Percentiles rank a stretch among this genome's conserved stretches.
These are phyloP conservation scores for Lucinisca nassula DNA, from an alignment of 2,888 invertebrate species.

Conservation along the genomic window DNA sequence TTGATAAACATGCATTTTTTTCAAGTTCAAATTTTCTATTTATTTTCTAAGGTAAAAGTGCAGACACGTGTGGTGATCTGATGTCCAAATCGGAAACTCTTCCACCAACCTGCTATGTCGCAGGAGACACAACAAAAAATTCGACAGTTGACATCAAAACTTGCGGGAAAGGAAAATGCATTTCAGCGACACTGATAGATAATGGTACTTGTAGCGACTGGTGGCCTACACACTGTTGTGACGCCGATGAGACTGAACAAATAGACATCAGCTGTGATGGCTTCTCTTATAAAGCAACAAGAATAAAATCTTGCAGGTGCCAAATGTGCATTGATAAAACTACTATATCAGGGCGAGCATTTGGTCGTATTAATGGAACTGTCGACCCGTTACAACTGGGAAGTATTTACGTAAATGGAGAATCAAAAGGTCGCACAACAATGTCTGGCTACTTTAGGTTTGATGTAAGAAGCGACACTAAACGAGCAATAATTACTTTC, in stretches of 20 bases:
- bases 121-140: neutral
- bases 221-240: slow-evolving; percentile 40
- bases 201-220: slow-evolving; percentile 39
- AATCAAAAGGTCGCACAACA: slow-evolving; percentile 21
- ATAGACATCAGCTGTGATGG: slow-evolving; percentile 28
- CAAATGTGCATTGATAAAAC: slow-evolving; percentile 19
- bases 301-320: slow-evolving; percentile 43
- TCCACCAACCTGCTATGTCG: slow-evolving; percentile 13
- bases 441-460: slow-evolving; percentile 48
- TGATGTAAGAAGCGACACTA: slow-evolving; percentile 28
- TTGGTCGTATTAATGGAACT: slow-evolving; percentile 22
- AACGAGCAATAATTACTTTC: slow-evolving; percentile 30
- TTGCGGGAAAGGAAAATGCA: slow-evolving; percentile 20
- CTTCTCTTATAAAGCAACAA: slow-evolving; percentile 26
- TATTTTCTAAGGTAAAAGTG: no score
- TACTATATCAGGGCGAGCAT: slow-evolving; percentile 17
- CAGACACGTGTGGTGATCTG: slow-evolving; percentile 25
- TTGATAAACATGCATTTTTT: no score
- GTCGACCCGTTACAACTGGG: slow-evolving; percentile 46
- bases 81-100: slow-evolving; percentile 3
- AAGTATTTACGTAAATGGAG: slow-evolving; percentile 14
- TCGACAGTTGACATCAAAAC: slow-evolving; percentile 16
- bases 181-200: slow-evolving; percentile 1
- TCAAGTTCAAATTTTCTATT: no score
- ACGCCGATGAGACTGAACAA: neutral